Base-by-base conservation (phyloP, 2,113 vertebrate genomes). In the Barnardius zonarius region DNA sequence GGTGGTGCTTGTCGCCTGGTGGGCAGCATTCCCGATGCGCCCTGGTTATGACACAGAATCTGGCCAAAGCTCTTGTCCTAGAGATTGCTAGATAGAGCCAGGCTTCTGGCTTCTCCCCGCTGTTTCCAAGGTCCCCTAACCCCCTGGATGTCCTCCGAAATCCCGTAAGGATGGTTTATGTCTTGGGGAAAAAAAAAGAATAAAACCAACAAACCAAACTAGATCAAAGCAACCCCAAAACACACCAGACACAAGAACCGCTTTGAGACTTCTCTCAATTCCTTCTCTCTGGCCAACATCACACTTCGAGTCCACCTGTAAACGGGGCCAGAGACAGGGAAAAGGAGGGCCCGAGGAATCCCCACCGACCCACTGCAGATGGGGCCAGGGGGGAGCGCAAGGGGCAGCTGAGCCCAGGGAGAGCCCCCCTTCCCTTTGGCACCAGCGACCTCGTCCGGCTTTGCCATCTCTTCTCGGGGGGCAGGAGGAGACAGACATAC, bases 281-380 rank as follows among this genome's bases (percentile, higher is more conserved):
- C 46, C 46, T 48, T 48, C 46, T 48, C 46, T 22, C 19, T 48
- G 46, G 18, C 64, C 49, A 28, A 28, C 55, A n/a, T 8, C 37
- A 8, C 44, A 18, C 46, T 23, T 25, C 3, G 44, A 78, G 78
- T 49, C 31, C 94, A 97, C 96, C 94, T 97, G 93, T 59, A 68
- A 86, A 51, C 3, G 28, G 14, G 9, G 28, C 1, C 25, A 39
- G 17, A 25, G 44, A 8, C 33, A 41, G 54, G 51, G 68, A 48
- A 33, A 17, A 49, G 37, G 54, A 86, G 51, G 25, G 41, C 55
- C 52, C 5, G 4, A 18, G 86, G 48, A 79, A 88, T 67, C 9
- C 52, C 27, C 81, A 20, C 35, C 4, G 16, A 54, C 30, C 39
- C 68, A 13, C 37, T 5, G 83, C 18, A 11, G 49, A 39, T 14